Percentiles rank a stretch among this genome's conserved stretches.
phyloP scores from a whole-genome alignment of 2,797 vertebrate species.

The Synaphobranchus kaupii region DNA sequence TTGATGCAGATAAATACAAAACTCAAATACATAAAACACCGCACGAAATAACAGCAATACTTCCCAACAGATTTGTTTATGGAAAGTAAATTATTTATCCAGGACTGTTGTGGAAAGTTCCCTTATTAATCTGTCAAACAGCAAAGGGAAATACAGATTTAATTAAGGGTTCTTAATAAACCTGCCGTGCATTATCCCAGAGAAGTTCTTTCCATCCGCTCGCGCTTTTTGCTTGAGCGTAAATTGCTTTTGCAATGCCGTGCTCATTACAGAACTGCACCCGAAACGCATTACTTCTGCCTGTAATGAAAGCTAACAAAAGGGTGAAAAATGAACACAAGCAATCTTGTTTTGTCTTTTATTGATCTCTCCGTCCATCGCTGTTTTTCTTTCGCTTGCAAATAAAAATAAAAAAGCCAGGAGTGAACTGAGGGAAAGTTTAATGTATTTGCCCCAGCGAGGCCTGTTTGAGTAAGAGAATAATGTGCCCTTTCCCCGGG shows the following conservation, averaged over 20 bases:
- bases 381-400: background rate
- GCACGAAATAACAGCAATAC: slow-evolving; percentile 13
- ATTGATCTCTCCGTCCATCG: slow-evolving; percentile 8
- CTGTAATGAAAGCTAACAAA: slow-evolving; percentile 22
- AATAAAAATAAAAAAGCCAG: background rate
- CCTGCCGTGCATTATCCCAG: background rate
- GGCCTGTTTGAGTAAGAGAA: background rate
- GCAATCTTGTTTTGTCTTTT: background rate
- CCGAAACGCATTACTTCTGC: background rate
- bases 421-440: background rate
- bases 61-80: slow-evolving; percentile 25
- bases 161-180: slow-evolving; percentile 18
- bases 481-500: background rate
- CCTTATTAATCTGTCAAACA: slow-evolving; percentile 8
- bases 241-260: background rate
- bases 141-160: background rate
- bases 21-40: background rate
- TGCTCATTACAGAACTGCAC: background rate
- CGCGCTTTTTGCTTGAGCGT: background rate
- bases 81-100: slow-evolving; percentile 21
- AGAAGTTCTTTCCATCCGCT: background rate
- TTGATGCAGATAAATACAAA: slow-evolving; percentile 19
- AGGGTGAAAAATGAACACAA: slow-evolving; percentile 13
- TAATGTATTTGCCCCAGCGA: background rate
- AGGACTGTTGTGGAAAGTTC: background rate